A percentile compares a stretch with the other conserved stretches of the same genome.
phyloP scores from a whole-genome alignment of 2,888 invertebrate genomes.

The Stenodera caucasica region DNA sequence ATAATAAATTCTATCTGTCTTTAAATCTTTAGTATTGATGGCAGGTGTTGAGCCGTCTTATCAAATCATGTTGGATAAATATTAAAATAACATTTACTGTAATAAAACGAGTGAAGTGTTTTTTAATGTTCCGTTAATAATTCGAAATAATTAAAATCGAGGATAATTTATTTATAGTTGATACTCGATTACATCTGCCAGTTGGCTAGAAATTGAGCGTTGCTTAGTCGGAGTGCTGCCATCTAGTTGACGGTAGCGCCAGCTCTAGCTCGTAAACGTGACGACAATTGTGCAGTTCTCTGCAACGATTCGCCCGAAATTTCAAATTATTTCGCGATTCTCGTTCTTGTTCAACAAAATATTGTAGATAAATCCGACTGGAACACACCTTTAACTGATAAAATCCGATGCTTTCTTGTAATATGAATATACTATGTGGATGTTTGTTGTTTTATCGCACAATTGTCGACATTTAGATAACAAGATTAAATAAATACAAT shows the following conservation, averaged over 20 bases:
- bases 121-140: background rate
- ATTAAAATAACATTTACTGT: background rate
- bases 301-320: too few species aligned
- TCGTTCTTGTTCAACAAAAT: slow-evolving; percentile 1
- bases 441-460: background rate
- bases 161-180: too few species aligned
- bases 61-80: background rate
- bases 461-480: slow-evolving; percentile 28
- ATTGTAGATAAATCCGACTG: background rate
- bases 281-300: too few species aligned
- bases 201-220: too few species aligned
- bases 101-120: background rate
- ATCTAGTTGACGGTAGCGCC: background rate
- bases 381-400: slow-evolving; percentile 19
- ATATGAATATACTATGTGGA: background rate
- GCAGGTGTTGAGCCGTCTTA: background rate
- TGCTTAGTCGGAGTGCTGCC: background rate
- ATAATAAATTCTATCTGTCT: too few species aligned
- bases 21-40: background rate
- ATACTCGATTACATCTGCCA: too few species aligned
- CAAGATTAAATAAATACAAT: slow-evolving; percentile 33
- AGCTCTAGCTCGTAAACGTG: too few species aligned
- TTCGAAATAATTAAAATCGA: too few species aligned
- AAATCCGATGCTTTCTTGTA: slow-evolving; percentile 11
- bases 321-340: too few species aligned